These are phyloP conservation scores for Gibbula magus DNA, from an alignment of 2,888 invertebrate species.

Conservation along the genomic window DNA sequence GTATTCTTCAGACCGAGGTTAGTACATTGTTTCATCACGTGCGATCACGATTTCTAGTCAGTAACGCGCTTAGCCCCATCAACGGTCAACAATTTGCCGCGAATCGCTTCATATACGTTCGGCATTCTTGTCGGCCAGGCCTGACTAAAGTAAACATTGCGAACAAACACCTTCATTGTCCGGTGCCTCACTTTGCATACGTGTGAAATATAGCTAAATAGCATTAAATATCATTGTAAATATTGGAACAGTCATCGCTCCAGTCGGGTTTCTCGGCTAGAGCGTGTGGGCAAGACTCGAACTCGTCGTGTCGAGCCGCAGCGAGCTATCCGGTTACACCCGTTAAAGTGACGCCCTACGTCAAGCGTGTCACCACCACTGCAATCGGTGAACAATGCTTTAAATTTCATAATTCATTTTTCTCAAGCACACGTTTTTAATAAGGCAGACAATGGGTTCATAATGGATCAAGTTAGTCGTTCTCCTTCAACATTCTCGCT, in stretches of 20 bases:
- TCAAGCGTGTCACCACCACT: not conserved
- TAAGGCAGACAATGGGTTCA: not conserved
- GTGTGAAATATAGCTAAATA: conserved; percentile 36
- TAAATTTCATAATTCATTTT: conserved; percentile 13
- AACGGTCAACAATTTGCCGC: conserved; percentile 26
- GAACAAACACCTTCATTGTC: conserved; percentile 28
- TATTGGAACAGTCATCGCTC: conserved; percentile 37
- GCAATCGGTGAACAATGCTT: not conserved
- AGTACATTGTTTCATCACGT: conserved; percentile 29
- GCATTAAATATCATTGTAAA: conserved; percentile 45
- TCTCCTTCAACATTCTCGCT: not conserved
- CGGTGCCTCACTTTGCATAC: conserved; percentile 28
- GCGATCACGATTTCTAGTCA: conserved; percentile 22
- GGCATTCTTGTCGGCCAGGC: conserved; percentile 15
- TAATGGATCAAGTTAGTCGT: not conserved
- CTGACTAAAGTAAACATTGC: conserved; percentile 1
- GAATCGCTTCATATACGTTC: conserved; percentile 7
- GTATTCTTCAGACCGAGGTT: conserved; percentile 6
- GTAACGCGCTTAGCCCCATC: conserved; percentile 14
- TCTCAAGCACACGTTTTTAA: conserved; percentile 11
- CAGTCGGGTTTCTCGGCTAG: not conserved
- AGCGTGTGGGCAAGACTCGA: not conserved
- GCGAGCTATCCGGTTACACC: not conserved
- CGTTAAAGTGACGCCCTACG: not conserved
- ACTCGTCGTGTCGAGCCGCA: not conserved